A percentile compares a stretch with the other conserved stretches of the same genome.
These are phyloP conservation scores for Bettongia penicillata DNA, from an alignment of 2,113 vertebrate species.

Conservation along the genomic window DNA sequence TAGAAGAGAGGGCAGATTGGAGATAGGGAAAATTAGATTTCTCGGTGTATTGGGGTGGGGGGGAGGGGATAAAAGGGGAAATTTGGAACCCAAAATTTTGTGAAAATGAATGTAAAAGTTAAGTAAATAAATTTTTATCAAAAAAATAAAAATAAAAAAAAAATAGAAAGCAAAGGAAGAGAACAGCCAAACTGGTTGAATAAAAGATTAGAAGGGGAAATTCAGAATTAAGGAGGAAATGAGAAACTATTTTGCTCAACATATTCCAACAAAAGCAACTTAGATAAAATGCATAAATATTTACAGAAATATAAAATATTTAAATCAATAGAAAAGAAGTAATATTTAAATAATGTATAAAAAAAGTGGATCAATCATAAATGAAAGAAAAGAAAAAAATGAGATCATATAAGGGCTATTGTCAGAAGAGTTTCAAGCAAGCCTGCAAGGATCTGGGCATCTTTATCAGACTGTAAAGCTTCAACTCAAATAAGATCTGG, in stretches of 20 bases:
- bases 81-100: no score
- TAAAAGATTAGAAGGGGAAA: not conserved
- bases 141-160: no score
- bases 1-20: no score
- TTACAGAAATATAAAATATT: not conserved
- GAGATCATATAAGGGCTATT: not conserved
- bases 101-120: no score
- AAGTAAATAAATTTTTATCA: no score
- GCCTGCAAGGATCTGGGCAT: not conserved
- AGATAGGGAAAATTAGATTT: no score
- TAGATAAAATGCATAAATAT: not conserved
- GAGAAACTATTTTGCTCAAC: not conserved
- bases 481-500: not conserved
- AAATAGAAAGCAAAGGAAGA: not conserved
- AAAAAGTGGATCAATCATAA: not conserved
- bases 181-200: not conserved
- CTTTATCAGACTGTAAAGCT: not conserved
- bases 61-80: no score
- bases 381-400: not conserved
- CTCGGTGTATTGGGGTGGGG: no score
- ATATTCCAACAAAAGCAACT: not conserved
- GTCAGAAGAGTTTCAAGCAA: not conserved
- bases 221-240: not conserved
- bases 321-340: not conserved
- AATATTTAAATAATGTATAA: not conserved